Evolutionary conservation across 2,113 vertebrate genomes (phyloP), one percentile per base, ranked within the genome.

Genomic region (Crocuta crocuta): DNA sequence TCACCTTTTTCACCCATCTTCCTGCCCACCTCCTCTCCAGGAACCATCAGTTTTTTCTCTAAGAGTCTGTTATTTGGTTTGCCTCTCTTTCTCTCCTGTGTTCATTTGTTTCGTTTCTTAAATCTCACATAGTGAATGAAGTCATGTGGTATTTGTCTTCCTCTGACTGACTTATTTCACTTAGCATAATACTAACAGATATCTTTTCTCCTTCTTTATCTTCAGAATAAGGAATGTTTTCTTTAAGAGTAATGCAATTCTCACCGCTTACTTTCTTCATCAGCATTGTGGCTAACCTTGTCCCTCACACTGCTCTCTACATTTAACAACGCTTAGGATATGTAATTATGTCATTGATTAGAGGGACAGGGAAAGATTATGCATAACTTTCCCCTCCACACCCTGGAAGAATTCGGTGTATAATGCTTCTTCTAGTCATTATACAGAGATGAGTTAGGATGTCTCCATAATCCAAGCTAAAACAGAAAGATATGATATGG

Each of bases 381-480:
- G 0, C 43, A n/a, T 26, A 15, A 4, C 31, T 79, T 61, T 1
- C 10, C 1, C 5, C 39, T 79, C 3, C 2, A 33, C 23, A 35
- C 6, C 4, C 2, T 81, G 48, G 4, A 12, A 74, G 4, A 16
- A 9, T 43, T 66, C 19, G 50, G 12, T 50, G 1, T 35, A 7
- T 68, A 95, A 68, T 86, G 2, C 23, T 80, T 11, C 19, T 33
- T 68, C 28, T n/a, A 19, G 66, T 78, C 24, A 24, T 93, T 50
- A 74, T 10, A 6, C n/a, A 61, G 53, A 50, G 12, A 53, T 53
- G 26, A 81, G 19, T 80, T 50, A 76, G 68, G n/a, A 50, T 76
- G 28, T 63, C 26, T 82, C 16, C 58, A 87, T 68, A 91, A 53
- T 17, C 68, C 81, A 81, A 58, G 15, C 82, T 91, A 91, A 83